A percentile compares a stretch with the other conserved stretches of the same genome.
Evolutionary conservation across 2,888 invertebrate species (phyloP).

Genomic region (Lysandra bellargus): DNA sequence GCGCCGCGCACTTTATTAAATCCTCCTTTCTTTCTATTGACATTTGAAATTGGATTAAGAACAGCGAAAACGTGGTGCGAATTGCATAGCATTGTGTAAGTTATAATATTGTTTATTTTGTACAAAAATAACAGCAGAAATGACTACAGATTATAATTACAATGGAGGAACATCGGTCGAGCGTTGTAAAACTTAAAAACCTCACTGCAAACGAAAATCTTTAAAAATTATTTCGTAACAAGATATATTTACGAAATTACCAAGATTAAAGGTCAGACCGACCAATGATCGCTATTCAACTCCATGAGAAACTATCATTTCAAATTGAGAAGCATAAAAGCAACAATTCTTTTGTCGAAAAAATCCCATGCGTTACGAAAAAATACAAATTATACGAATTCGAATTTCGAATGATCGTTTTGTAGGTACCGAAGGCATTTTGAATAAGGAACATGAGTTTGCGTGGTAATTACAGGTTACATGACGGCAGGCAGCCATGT

Average conservation of each 20-base stretch:
- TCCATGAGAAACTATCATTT: conserved; percentile 9
- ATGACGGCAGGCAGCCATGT: conserved; percentile 33
- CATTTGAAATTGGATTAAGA: conserved; percentile 21
- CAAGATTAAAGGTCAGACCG: background rate
- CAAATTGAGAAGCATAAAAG: background rate
- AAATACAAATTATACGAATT: conserved; percentile 24
- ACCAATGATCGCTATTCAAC: conserved; percentile 5
- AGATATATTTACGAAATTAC: conserved; percentile 5
- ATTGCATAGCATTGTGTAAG: background rate
- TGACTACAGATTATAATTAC: background rate
- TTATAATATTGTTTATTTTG: background rate
- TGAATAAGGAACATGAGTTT: conserved; percentile 6
- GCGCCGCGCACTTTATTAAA: conserved; percentile 31
- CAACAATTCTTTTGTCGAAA: conserved; percentile 21
- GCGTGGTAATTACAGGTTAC: conserved; percentile 32
- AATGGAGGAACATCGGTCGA: background rate
- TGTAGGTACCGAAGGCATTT: conserved; percentile 11
- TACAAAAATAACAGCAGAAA: too few species aligned
- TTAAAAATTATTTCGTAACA: conserved; percentile 1
- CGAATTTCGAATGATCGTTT: conserved; percentile 9
- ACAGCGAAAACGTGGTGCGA: background rate
- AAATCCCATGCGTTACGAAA: conserved; percentile 24
- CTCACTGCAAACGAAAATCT: background rate
- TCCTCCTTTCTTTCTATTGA: conserved; percentile 23
- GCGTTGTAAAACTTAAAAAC: background rate